phyloP scores from a whole-genome alignment of 2,888 invertebrate species.

The Bhutanitis thaidina region DNA sequence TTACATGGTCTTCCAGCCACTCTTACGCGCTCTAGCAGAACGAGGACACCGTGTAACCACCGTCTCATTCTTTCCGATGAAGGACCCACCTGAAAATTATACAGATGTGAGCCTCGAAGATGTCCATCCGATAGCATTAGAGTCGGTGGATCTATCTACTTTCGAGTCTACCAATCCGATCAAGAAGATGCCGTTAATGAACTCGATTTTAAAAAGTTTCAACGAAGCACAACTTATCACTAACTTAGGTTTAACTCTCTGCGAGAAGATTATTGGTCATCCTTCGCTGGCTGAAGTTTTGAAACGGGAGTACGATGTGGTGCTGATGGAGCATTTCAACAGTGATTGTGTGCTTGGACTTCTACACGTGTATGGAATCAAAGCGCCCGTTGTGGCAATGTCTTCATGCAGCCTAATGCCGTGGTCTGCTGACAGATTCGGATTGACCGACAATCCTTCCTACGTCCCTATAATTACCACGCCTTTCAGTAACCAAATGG shows the following conservation, averaged over 20 bases:
- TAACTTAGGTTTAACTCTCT: slow-evolving; percentile 27
- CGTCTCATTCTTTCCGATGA: slow-evolving; percentile 78
- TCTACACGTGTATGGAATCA: slow-evolving; percentile 53
- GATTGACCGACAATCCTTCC: slow-evolving; percentile 48
- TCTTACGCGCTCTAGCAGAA: slow-evolving; percentile 73
- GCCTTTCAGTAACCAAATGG: slow-evolving; percentile 52
- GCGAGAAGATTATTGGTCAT: slow-evolving; percentile 29
- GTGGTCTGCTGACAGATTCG: slow-evolving; percentile 48
- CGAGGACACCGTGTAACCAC: slow-evolving; percentile 82
- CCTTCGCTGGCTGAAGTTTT: slow-evolving; percentile 30
- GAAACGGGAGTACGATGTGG: slow-evolving; percentile 64
- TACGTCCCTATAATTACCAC: slow-evolving; percentile 65
- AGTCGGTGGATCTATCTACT: slow-evolving; percentile 45
- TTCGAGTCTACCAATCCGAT: slow-evolving; percentile 34
- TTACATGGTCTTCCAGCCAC: slow-evolving; percentile 79
- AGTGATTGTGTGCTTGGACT: slow-evolving; percentile 77
- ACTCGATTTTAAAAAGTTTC: slow-evolving; percentile 22
- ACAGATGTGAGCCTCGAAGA: slow-evolving; percentile 64
- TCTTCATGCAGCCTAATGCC: slow-evolving; percentile 73
- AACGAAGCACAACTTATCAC: slow-evolving; percentile 21
- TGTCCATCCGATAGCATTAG: slow-evolving; percentile 50
- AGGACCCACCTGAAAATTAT: slow-evolving; percentile 63
- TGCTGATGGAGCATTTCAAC: slow-evolving; percentile 75
- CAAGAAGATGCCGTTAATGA: slow-evolving; percentile 21
- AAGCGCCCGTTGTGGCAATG: slow-evolving; percentile 67